Conservation (phyloP, 2,113 vertebrate genomes). For the Indicator maculatus region DNA sequence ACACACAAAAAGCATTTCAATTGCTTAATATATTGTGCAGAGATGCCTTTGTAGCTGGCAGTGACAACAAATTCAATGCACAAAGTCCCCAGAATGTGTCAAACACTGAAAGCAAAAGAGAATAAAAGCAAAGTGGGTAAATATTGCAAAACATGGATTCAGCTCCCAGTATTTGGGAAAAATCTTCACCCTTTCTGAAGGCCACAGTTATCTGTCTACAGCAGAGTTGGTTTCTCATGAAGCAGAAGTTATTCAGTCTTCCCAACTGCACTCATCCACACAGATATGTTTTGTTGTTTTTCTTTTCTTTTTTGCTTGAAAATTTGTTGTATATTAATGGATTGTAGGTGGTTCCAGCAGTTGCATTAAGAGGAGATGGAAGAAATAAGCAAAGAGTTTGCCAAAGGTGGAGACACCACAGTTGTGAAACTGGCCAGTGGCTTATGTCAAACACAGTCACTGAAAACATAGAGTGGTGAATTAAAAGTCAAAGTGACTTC, state of each 20-base stretch:
- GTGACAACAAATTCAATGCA: not conserved
- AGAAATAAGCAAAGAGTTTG: constrained; percentile 22
- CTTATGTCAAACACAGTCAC: constrained; percentile 62
- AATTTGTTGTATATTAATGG: constrained; percentile 55
- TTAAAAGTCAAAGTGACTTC: constrained; percentile 53
- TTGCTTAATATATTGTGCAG: not conserved
- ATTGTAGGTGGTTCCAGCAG: constrained; percentile 64
- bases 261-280: not conserved
- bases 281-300: not conserved
- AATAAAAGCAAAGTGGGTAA: not conserved
- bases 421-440: constrained; percentile 58
- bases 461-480: constrained; percentile 28
- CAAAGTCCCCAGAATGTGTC: not conserved
- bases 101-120: not conserved
- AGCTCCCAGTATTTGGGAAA: not conserved
- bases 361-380: constrained; percentile 55
- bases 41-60: not conserved
- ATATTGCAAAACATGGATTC: not conserved
- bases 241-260: not conserved
- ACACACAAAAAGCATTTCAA: not conserved
- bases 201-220: not conserved
- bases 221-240: not conserved
- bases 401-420: constrained; percentile 53
- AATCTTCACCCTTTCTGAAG: not conserved
- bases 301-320: not conserved